Evolutionary conservation across 2,797 vertebrate genomes (phyloP).

Genomic region (Ateles fusciceps): DNA sequence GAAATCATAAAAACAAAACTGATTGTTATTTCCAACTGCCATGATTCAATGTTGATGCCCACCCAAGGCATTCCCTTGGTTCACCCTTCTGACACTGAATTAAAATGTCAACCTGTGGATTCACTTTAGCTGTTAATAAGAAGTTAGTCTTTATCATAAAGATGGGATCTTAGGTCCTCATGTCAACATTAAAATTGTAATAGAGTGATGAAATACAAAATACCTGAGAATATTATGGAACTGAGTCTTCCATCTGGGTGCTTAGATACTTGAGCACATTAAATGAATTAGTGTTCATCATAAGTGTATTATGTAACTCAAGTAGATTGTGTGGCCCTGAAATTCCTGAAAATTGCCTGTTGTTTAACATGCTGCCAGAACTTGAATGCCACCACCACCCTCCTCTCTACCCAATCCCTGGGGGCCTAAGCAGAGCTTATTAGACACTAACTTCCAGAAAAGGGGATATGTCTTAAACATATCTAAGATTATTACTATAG

Average conservation of each 20-base stretch:
- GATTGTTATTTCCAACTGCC: background rate
- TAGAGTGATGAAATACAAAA: background rate
- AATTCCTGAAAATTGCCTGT: background rate
- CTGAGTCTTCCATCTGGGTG: background rate
- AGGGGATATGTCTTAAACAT: conserved; percentile 64
- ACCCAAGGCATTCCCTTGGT: background rate
- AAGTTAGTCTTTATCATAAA: background rate
- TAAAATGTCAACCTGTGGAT: background rate
- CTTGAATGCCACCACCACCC: background rate
- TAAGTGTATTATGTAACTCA: background rate
- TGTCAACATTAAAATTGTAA: background rate
- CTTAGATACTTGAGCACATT: background rate
- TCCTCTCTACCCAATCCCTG: background rate
- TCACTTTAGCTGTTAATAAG: background rate
- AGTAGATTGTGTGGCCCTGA: background rate
- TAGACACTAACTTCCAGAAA: background rate
- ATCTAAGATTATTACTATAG: conserved; percentile 63
- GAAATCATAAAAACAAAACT: conserved; percentile 35
- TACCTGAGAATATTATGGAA: background rate
- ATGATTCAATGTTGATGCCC: background rate
- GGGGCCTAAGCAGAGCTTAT: background rate
- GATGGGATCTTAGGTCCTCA: background rate
- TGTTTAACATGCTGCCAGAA: background rate
- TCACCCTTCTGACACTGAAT: background rate
- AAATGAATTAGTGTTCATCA: background rate